Evolutionary conservation across 2,888 invertebrate species (phyloP), one percentile per base, ranked within the genome.

Genomic region (Thecophora atra): DNA sequence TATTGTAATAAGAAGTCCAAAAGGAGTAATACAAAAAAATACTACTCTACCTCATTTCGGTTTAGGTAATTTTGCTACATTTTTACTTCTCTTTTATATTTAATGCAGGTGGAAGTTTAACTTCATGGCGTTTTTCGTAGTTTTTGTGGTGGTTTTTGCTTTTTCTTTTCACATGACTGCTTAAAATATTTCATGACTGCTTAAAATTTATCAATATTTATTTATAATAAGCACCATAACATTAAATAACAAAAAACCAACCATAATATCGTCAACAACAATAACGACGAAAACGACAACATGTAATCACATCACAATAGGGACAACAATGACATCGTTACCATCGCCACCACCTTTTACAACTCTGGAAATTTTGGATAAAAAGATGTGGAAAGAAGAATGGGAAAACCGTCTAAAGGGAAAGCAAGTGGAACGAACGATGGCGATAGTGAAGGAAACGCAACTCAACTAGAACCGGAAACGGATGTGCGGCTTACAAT

Each of bases 401-500:
- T 11, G 11, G 37, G 11, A 37, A 37, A 51, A 5, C 51, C 5
- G 19, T 17, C 21, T 19, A 66, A 37, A 47, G n/a, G 52, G n/a
- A 26, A n/a, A 24, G 19, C 52, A 51, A 51, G 19, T 56, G 17
- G 28, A 54, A 56, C 21, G 58, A 44, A 37, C 26, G 28, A 26
- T 15, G 28, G 7, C 42, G 54, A 51, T 64, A 47, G 64, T 47
- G 26, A 44, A 58, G 44, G 26, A 56, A 52, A 28, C 56, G 56
- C 11, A 67, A 26, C 37, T 47, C 66, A 52, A 58, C 58, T 24
- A 65, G 68, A 75, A 75, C 72, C 75, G 77, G 75, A 75, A 75
- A 60, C 74, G 75, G 74, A 75, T 74, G 74, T 75, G 75, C 73
- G 72, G 74, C 74, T 71, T 73, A 77, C 51, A 52, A 63, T 63